These are phyloP conservation scores for Neria commutata DNA, from an alignment of 2,888 invertebrate species.

Conservation along the genomic window DNA sequence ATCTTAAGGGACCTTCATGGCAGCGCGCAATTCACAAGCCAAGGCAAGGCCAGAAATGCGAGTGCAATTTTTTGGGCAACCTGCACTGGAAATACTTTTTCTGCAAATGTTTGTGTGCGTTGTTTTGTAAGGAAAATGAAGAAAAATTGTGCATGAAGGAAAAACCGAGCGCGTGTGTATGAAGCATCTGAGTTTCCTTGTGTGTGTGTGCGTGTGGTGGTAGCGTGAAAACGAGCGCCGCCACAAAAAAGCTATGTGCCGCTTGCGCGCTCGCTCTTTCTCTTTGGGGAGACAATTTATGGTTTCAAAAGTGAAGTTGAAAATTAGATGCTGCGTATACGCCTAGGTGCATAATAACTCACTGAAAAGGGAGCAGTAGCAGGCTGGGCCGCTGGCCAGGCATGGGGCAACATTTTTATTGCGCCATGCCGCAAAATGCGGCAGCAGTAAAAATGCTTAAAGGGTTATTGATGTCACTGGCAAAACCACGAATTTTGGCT, in stretches of 20 bases:
- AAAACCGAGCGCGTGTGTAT: background rate
- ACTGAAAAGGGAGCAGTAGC: conserved; percentile 12
- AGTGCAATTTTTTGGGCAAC: background rate
- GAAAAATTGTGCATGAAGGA: conserved; percentile 11
- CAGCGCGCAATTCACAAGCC: no score
- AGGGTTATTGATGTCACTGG: background rate
- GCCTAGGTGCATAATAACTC: conserved; percentile 54
- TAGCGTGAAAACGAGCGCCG: no score
- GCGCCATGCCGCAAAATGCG: background rate
- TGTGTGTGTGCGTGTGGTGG: no score
- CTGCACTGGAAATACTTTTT: conserved; percentile 3
- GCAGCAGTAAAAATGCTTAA: background rate
- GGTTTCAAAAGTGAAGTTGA: conserved; percentile 42
- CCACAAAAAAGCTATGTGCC: conserved; percentile 13
- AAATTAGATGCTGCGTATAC: conserved; percentile 55
- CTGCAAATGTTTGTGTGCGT: background rate
- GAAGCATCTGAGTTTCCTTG: background rate
- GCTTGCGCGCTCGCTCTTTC: no score
- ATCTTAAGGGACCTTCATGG: no score
- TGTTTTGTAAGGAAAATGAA: conserved; percentile 13
- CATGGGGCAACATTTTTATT: no score
- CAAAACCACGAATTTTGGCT: background rate
- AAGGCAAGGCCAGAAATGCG: no score
- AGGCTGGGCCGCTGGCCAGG: conserved; percentile 18
- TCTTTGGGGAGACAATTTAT: conserved; percentile 43